Conservation (phyloP, 92 coral and sea anemone species). For the Nematostella vectensis region DNA sequence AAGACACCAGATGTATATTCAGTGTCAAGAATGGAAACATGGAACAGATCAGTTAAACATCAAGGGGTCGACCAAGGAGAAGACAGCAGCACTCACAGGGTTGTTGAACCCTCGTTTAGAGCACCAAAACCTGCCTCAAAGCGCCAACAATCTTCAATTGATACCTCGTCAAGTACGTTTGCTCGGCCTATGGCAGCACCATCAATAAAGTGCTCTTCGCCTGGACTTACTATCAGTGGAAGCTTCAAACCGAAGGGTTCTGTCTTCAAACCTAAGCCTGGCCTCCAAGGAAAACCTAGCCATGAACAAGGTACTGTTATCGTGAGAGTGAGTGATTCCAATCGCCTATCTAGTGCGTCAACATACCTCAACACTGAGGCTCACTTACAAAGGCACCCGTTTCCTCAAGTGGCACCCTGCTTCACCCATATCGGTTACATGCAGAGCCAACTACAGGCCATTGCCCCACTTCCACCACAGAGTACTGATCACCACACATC, state of each 20-base stretch:
- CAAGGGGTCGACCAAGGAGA: not conserved
- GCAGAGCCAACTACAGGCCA: conserved; percentile 27
- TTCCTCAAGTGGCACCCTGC: not conserved
- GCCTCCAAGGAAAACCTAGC: no score
- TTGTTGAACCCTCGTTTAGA: conserved; percentile 45
- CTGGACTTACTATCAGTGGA: conserved; percentile 77
- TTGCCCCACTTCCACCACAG: conserved; percentile 20
- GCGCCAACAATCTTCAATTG: not conserved
- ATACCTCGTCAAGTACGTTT: conserved; percentile 6
- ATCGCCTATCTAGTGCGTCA: no score
- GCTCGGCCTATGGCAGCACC: conserved; percentile 44
- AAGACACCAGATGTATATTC: conserved; percentile 53
- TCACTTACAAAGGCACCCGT: conserved; percentile 1
- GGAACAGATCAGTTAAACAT: not conserved
- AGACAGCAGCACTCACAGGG: conserved; percentile 8
- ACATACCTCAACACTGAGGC: not conserved
- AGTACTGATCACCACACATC: conserved; percentile 3
- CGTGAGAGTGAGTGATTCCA: no score
- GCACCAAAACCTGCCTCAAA: conserved; percentile 24
- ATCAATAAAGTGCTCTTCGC: conserved; percentile 33
- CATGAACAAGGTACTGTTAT: no score
- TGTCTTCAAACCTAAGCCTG: conserved; percentile 59
- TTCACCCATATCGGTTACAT: no score
- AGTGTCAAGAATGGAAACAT: not conserved
- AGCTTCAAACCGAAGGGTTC: conserved; percentile 73